These are phyloP conservation scores for Lasioglossum vierecki DNA, from an alignment of 2,888 invertebrate genomes.

Conservation along the genomic window DNA sequence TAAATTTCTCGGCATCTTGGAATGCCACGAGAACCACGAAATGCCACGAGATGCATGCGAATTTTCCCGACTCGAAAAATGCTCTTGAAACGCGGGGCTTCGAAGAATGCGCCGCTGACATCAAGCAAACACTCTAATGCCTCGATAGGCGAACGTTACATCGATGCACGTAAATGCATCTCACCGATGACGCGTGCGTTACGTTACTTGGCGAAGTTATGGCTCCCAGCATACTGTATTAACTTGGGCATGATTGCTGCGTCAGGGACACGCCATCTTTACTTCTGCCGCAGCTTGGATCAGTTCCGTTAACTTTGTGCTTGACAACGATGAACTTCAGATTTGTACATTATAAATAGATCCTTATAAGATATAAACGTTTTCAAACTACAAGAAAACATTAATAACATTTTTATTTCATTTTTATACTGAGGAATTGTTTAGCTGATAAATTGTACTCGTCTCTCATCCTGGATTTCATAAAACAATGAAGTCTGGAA, in stretches of 20 bases:
- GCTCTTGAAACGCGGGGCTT: constrained; percentile 25
- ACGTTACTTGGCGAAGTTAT: not conserved
- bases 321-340: not conserved
- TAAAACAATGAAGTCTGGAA: too few species aligned
- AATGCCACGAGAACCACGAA: constrained; percentile 16
- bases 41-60: constrained; percentile 35
- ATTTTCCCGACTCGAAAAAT: constrained; percentile 22
- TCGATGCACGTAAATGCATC: constrained; percentile 13
- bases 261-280: not conserved
- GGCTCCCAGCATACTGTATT: not conserved
- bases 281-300: not conserved
- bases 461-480: not conserved
- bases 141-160: constrained; percentile 18
- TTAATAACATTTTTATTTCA: not conserved
- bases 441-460: not conserved
- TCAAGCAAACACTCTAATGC: constrained; percentile 43
- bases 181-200: not conserved
- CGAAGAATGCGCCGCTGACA: constrained; percentile 35
- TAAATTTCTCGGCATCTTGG: constrained; percentile 39
- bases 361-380: not conserved
- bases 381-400: not conserved
- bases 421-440: not conserved
- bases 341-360: not conserved
- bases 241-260: not conserved
- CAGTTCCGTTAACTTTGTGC: not conserved